A percentile compares a stretch with the other conserved stretches of the same genome.
phyloP scores from a whole-genome alignment of 2,797 vertebrate species.

The Spinibarbus caldwelli region DNA sequence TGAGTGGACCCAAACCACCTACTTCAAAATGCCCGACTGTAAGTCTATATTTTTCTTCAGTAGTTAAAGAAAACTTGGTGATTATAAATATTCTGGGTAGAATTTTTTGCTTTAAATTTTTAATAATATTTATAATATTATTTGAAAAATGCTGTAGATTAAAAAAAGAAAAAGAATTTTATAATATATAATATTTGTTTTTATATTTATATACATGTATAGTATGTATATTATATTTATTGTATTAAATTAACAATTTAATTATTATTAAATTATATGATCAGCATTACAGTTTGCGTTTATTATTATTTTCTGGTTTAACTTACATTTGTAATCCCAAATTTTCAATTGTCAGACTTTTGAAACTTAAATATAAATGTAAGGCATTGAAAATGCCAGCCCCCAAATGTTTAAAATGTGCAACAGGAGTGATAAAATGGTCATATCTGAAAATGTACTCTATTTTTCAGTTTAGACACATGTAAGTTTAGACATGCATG shows the following conservation, averaged over 20 bases:
- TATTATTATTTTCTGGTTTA: background rate
- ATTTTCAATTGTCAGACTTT: background rate
- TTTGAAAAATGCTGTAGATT: background rate
- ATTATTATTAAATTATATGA: background rate
- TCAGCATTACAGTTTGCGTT: too few relatives aligned
- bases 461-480: background rate
- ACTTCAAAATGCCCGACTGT: slow-evolving; percentile 82
- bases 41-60: slow-evolving; percentile 63
- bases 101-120: background rate
- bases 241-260: background rate
- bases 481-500: background rate
- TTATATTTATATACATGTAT: background rate
- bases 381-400: background rate
- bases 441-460: background rate
- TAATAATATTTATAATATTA: background rate
- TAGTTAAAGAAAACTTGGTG: background rate
- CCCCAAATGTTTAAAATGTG: background rate
- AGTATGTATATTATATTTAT: background rate
- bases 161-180: background rate
- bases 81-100: background rate
- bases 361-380: background rate
- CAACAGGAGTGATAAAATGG: background rate
- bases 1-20: slow-evolving; percentile 81
- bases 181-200: background rate
- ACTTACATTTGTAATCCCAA: background rate